Percentiles rank a stretch among this genome's conserved stretches.
Evolutionary conservation across 2,113 vertebrate species (phyloP).

Genomic region (Blennius ocellaris): DNA sequence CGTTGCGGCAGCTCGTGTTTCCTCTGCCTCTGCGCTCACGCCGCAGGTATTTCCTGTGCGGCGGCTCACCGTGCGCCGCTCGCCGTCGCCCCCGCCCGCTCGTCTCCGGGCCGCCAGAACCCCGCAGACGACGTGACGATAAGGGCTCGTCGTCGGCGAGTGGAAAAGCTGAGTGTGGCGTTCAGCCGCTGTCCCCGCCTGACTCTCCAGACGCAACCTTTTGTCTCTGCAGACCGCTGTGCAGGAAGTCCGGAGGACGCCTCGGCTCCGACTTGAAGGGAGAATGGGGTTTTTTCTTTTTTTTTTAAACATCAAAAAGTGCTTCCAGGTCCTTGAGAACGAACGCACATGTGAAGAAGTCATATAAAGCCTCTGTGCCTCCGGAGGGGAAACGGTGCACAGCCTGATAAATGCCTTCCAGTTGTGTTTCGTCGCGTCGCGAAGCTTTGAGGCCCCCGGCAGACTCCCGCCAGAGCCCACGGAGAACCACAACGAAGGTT

Average conservation of each 20-base stretch:
- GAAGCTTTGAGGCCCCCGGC: too few relatives aligned
- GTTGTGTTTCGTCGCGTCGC: neutral
- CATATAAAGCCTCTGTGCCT: neutral
- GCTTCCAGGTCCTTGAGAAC: neutral
- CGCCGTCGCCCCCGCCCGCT: conserved; percentile 33
- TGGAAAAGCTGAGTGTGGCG: conserved; percentile 76
- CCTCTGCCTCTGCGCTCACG: conserved; percentile 48
- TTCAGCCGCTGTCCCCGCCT: conserved; percentile 30
- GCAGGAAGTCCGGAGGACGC: neutral
- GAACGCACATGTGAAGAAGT: neutral
- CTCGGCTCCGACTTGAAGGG: neutral
- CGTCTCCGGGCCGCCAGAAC: conserved; percentile 52
- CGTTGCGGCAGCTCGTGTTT: conserved; percentile 45
- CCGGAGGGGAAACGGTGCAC: neutral
- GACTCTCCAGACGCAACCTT: conserved; percentile 58
- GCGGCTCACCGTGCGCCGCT: conserved; percentile 13
- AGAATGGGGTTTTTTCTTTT: too few relatives aligned
- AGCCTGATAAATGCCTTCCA: neutral
- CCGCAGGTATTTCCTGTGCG: conserved; percentile 41
- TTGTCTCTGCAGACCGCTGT: conserved; percentile 16
- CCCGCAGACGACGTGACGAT: conserved; percentile 13
- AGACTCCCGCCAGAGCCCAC: too few relatives aligned
- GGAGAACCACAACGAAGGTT: too few relatives aligned
- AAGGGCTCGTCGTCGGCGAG: conserved; percentile 42
- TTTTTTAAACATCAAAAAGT: neutral